Evolutionary conservation across 2,888 invertebrate species (phyloP), one percentile per base, ranked within the genome.

Genomic region (Philaethria dido): DNA sequence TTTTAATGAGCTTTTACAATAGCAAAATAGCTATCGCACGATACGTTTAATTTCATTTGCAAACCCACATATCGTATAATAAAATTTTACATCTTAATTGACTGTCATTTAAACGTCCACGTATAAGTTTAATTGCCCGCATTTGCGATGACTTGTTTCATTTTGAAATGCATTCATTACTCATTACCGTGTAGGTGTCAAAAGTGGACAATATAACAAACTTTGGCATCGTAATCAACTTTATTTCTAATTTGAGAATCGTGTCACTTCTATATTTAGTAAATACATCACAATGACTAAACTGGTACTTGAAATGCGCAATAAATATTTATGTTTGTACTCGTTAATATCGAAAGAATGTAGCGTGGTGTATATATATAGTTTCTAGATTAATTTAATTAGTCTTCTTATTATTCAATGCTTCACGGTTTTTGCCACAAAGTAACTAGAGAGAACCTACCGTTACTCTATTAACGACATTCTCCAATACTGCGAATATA

Each of bases 191-290:
- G 48, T 64, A 62, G 61, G 48, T 62, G 64, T 57, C 55, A 61
- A 50, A 62, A 36, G 54, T 45, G 25, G 48, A 57, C 48, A 69
- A 44, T 45, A 36, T 44, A 60, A 44, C 50, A 36, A 29, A 20
- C 9, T 64, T 70, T 70, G 68, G 70, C 70, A 70, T 59, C 62
- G 36, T 6, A 57, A 39, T 36, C 55, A 59, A 42, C 36, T 57
- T 55, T 25, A 45, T 64, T 44, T 16, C 36, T 47, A 60, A 62
- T 69, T 66, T 50, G 22, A 36, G 45, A 45, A 47, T n/a, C 44
- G 22, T 36, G 25, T 57, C 67, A 61, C 65, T 33, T 44, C 68
- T 70, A 70, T 45, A 60, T 60, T 60, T 45, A 60, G 42, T 60
- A 16, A 45, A 33, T 18, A 18, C 39, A 22, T 57, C 55, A 39